phyloP scores from a whole-genome alignment of 2,888 invertebrate genomes.

The Hirtodrosophila duncani region DNA sequence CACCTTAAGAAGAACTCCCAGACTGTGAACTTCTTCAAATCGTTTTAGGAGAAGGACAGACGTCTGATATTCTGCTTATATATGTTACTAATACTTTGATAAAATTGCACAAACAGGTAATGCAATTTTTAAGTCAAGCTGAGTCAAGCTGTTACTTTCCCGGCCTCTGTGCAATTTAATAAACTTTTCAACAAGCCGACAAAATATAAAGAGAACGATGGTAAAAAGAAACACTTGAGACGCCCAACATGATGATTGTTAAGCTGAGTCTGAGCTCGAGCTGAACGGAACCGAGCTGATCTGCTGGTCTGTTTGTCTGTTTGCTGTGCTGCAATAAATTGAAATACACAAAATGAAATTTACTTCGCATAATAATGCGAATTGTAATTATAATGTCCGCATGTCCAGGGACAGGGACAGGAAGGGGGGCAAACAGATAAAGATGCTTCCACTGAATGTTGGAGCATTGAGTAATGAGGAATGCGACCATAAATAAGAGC shows the following conservation, averaged over 20 bases:
- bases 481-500: slow-evolving; percentile 34
- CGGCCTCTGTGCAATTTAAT: slow-evolving; percentile 24
- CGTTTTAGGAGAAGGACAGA: too few relatives aligned
- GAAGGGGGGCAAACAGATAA: slow-evolving; percentile 2
- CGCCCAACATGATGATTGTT: too few relatives aligned
- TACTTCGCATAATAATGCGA: slow-evolving; percentile 45
- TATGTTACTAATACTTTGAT: too few relatives aligned
- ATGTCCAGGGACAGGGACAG: slow-evolving; percentile 30
- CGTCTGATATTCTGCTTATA: too few relatives aligned
- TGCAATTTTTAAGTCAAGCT: too few relatives aligned
- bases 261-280: too few relatives aligned
- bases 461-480: slow-evolving; percentile 21
- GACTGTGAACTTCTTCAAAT: too few relatives aligned
- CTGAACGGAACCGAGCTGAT: too few relatives aligned
- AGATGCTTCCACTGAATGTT: too few relatives aligned
- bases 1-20: too few relatives aligned
- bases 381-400: slow-evolving; percentile 56
- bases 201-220: background rate
- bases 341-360: slow-evolving; percentile 25
- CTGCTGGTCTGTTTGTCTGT: too few relatives aligned
- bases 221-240: background rate
- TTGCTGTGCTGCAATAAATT: slow-evolving; percentile 33
- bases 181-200: slow-evolving; percentile 31
- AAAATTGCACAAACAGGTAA: too few relatives aligned
- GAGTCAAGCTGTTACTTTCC: background rate